A percentile compares a stretch with the other conserved stretches of the same genome.
Evolutionary conservation across 92 coral and sea anemone genomes (phyloP).

Genomic region (Parazoanthus darwini): DNA sequence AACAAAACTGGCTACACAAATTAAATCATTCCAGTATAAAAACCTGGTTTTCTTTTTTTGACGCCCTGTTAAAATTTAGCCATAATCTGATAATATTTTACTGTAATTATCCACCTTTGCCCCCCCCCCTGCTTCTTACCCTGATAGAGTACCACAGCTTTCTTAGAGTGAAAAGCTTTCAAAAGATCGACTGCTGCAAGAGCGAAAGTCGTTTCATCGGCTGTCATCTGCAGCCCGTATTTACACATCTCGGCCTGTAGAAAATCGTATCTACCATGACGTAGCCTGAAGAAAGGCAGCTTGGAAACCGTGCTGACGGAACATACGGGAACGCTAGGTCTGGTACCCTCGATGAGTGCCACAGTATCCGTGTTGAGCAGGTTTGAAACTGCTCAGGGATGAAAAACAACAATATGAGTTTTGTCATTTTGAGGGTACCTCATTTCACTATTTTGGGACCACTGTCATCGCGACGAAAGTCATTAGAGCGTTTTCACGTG

Average conservation of each 20-base stretch:
- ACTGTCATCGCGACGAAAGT: no score
- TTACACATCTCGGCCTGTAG: constrained; percentile 36
- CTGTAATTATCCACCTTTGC: no score
- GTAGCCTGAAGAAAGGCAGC: constrained; percentile 53
- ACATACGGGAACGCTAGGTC: constrained; percentile 38
- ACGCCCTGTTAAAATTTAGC: no score
- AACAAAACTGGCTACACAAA: no score
- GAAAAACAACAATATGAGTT: neutral
- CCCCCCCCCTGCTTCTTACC: constrained; percentile 15
- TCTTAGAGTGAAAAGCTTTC: constrained; percentile 53
- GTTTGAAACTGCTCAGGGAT: neutral
- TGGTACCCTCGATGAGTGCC: constrained; percentile 51
- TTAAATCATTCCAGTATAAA: no score
- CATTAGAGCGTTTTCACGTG: no score
- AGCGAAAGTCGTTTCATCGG: constrained; percentile 48
- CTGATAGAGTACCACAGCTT: constrained; percentile 54
- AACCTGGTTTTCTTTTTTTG: no score
- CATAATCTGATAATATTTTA: no score
- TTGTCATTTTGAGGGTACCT: neutral
- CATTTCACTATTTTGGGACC: neutral
- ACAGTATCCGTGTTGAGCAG: constrained; percentile 9
- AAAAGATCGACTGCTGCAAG: constrained; percentile 55
- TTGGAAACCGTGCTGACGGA: constrained; percentile 43
- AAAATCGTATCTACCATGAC: neutral
- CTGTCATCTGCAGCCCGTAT: constrained; percentile 53